phyloP scores from a whole-genome alignment of 1,140 invertebrate species.

The Drosophila orena region DNA sequence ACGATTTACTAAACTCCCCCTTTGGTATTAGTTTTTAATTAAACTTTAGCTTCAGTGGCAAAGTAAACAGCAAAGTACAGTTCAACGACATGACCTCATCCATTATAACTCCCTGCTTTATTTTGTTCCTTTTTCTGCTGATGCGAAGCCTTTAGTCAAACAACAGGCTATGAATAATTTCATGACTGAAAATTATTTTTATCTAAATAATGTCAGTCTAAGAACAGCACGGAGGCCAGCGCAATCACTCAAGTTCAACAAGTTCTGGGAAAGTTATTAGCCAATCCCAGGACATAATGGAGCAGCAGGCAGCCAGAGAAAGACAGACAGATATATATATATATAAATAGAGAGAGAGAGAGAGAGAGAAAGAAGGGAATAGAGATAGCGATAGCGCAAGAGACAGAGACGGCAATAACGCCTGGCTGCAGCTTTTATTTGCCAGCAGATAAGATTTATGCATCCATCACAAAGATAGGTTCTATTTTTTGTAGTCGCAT shows the following conservation, averaged over 20 bases:
- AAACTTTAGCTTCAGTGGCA: conserved; percentile 9
- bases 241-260: conserved; percentile 71
- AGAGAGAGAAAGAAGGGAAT: background rate
- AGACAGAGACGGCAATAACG: conserved; percentile 8
- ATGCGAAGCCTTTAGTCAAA: conserved; percentile 52
- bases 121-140: background rate
- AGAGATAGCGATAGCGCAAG: background rate
- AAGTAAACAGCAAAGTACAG: background rate
- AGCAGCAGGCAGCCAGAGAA: background rate
- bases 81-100: conserved; percentile 25
- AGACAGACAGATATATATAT: background rate
- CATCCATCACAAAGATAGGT: conserved; percentile 36
- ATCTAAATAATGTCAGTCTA: conserved; percentile 37
- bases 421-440: conserved; percentile 54
- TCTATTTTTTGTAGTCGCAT: background rate
- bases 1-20: conserved; percentile 25
- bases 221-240: conserved; percentile 1
- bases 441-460: conserved; percentile 44
- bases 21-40: conserved; percentile 50
- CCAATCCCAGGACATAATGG: conserved; percentile 10
- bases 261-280: conserved; percentile 56
- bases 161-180: conserved; percentile 52
- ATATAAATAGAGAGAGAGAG: background rate
- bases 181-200: conserved; percentile 44
- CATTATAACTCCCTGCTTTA: conserved; percentile 18